Base-by-base conservation (phyloP, 2,888 invertebrate species). In the Eudemis profundana region DNA sequence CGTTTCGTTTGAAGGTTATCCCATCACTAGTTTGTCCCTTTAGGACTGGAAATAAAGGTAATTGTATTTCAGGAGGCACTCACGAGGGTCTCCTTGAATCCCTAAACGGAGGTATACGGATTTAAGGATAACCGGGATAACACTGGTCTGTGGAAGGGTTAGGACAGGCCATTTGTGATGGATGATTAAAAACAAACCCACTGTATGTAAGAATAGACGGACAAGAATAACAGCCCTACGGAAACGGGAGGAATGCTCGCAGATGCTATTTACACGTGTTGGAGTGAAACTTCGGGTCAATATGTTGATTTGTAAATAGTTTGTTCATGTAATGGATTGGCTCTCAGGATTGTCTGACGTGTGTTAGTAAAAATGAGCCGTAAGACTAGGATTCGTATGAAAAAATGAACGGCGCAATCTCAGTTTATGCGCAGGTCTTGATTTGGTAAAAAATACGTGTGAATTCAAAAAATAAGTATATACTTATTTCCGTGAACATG, bases 1-100 rank as follows among this genome's bases (percentile, higher is more conserved):
- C 10, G 33, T 33, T 33, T 33, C 33, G 8, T 33, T 33, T 33
- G 33, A 10, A 33, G 33, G 2, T 33, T 10, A 33, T 10, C 12
- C 33, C 33, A 10, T 10, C 10, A 33, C 5, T 33, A 33, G 33
- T 33, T 33, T 70, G 67, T 69, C 63, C 68, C 62, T 70, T 50
- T 47, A 36, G 27, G 33, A n/a, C 21, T 12, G 57, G 72, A 73
- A 74, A 74, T 75, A 69, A 68, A 72, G 70, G 73, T 74, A 76
- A 77, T 78, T 76, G 72, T 71, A 73, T 71, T 72, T 69, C 60
- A 57, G 60, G 57, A 50, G 47, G 65, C n/a, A 44, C 62, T 59
- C 29, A 21, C 44, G 49, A 46, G 61, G n/a, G n/a, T n/a, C n/a
- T n/a, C n/a, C n/a, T n/a, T n/a, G n/a, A n/a, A n/a, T n/a, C n/a